A percentile compares a stretch with the other conserved stretches of the same genome.
These are phyloP conservation scores for Malacosoma neustria DNA, from an alignment of 2,888 invertebrate genomes.

Conservation along the genomic window DNA sequence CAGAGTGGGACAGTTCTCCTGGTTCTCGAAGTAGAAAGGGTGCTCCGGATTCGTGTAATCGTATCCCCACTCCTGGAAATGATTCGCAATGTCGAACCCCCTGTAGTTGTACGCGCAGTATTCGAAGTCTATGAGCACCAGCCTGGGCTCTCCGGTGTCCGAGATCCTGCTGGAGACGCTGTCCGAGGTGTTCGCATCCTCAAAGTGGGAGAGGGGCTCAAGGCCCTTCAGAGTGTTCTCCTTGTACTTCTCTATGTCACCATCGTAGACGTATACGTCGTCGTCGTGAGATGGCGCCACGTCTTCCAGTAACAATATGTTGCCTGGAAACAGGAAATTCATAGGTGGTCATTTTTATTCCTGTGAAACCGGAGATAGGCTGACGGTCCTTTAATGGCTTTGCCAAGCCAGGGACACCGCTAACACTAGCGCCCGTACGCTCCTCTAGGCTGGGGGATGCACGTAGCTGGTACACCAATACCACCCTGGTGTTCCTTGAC, in stretches of 20 bases:
- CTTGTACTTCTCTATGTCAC: constrained; percentile 16
- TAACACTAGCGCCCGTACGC: no score
- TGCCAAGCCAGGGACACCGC: no score
- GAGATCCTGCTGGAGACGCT: constrained; percentile 41
- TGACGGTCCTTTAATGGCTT: no score
- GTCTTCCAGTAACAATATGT: constrained; percentile 71
- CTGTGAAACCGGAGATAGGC: no score
- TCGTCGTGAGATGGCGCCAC: constrained; percentile 22
- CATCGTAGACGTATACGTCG: constrained; percentile 31
- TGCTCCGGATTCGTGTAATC: constrained; percentile 87
- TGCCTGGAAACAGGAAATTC: constrained; percentile 63
- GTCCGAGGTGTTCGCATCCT: constrained; percentile 51
- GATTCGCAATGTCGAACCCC: constrained; percentile 95
- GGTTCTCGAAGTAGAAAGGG: constrained; percentile 84
- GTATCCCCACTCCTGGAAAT: constrained; percentile 94
- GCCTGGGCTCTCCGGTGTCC: constrained; percentile 70
- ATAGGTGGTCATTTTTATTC: no score
- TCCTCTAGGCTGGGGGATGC: no score
- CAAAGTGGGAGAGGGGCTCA: constrained; percentile 19
- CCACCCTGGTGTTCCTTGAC: no score
- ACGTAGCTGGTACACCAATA: no score
- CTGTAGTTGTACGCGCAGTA: constrained; percentile 94
- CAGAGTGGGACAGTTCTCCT: constrained; percentile 81
- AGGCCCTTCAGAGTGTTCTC: constrained; percentile 12
- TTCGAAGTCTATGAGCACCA: constrained; percentile 93